Evolutionary conservation across 2,113 vertebrate species (phyloP), one percentile per base, ranked within the genome.

Genomic region (Gambusia holbrooki): DNA sequence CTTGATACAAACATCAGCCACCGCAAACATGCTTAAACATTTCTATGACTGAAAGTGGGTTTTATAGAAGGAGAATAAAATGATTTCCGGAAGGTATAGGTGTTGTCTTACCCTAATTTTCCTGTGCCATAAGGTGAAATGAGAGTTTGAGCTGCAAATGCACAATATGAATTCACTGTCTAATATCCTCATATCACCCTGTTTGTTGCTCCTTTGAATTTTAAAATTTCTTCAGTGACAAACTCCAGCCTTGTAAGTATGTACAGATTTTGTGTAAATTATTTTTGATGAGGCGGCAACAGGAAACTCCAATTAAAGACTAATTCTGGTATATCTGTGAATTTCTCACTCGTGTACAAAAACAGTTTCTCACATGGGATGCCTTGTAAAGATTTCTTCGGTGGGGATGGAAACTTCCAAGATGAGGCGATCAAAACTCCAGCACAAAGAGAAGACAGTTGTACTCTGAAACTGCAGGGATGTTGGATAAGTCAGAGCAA

Each of bases 241-340:
- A 90, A 92, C 90, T 74, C 62, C 70, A 62, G 83, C 89, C 73
- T 87, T 97, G 95, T 96, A 96, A 96, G 92, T 96, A 94, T 96
- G 96, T 97, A 96, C 94, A 96, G 95, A 93, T 91, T 81, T 90
- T 89, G 68, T 91, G 91, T 96, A 95, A 96, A 90, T 96, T 96
- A 96, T 93, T 95, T 88, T 67, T 80, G 81, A 82, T 33, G 80
- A 77, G 80, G 73, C 81, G 67, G 73, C 28, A 33, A 61, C 37
- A 71, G 72, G 72, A 78, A 68, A 66, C 40, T 11, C 76, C 81
- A 83, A 63, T 32, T 65, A 82, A 74, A 84, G 91, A 81, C 89
- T 88, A 81, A 90, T 86, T 91, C 85, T 86, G 74, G 68, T 81
- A 65, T 81, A 81, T 85, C 87, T 83, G 79, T 82, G 76, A 88